phyloP scores from a whole-genome alignment of 64 coral and sea anemone genomes.

The Astreopora myriophthalma region DNA sequence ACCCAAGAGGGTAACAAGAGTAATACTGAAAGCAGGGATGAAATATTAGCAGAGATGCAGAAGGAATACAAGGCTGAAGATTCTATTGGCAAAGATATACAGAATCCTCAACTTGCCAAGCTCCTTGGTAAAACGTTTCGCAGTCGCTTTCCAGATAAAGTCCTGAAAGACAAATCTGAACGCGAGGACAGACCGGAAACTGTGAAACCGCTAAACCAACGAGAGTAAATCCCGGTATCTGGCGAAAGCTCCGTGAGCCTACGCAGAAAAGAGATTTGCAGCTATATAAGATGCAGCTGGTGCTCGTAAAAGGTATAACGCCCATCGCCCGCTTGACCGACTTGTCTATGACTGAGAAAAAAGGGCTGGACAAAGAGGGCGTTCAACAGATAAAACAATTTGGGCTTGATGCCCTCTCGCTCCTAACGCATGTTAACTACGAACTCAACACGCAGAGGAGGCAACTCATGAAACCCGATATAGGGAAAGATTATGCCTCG shows the following conservation, averaged over 20 bases:
- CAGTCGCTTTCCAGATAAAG: constrained; percentile 46
- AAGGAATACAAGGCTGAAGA: constrained; percentile 45
- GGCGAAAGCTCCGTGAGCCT: constrained; percentile 27
- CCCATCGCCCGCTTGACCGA: no score
- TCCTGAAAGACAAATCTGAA: constrained; percentile 49
- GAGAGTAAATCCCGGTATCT: constrained; percentile 44
- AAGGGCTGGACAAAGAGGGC: no score
- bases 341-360: no score
- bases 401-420: no score
- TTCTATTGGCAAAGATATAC: neutral
- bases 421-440: no score
- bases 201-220: constrained; percentile 56
- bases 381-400: no score
- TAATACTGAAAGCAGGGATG: neutral
- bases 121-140: constrained; percentile 50
- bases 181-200: constrained; percentile 54
- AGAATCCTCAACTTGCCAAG: constrained; percentile 35
- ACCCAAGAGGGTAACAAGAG: neutral
- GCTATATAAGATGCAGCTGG: no score
- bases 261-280: constrained; percentile 42
- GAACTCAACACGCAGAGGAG: no score
- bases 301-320: no score
- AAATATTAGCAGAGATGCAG: neutral
- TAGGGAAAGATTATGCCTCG: no score
- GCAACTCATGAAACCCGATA: no score